Conservation (phyloP, 2,888 invertebrate species). For the Drosophila atripex region DNA sequence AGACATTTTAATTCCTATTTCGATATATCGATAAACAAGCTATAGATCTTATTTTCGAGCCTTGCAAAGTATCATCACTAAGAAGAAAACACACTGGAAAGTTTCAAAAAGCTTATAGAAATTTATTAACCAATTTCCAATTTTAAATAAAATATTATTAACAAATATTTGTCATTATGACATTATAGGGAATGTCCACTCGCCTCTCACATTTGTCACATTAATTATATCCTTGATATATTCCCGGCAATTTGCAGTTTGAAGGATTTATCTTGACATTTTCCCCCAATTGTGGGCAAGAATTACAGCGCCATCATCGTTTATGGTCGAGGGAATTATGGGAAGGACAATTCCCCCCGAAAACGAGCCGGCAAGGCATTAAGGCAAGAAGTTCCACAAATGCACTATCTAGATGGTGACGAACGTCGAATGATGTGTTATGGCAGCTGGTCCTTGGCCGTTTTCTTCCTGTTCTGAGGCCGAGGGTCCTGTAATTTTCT, state of each 20-base stretch:
- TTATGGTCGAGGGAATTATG: conserved; percentile 1
- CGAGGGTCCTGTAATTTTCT: conserved; percentile 26
- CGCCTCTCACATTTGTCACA: background rate
- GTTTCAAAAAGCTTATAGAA: no score
- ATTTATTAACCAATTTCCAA: no score
- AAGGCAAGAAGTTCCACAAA: conserved; percentile 33
- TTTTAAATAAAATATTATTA: no score
- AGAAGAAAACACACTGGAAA: no score
- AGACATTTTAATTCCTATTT: no score
- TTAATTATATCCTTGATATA: background rate
- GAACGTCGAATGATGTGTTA: conserved; percentile 40
- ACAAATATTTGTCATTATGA: no score
- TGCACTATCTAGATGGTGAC: conserved; percentile 70
- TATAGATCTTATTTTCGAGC: no score
- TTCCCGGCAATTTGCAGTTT: background rate
- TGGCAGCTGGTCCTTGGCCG: conserved; percentile 33
- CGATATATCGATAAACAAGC: no score
- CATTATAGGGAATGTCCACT: no score
- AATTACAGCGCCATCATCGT: conserved; percentile 3
- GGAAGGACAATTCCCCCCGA: background rate
- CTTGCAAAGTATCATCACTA: no score
- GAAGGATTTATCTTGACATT: background rate
- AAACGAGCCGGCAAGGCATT: background rate
- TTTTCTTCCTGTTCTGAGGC: background rate
- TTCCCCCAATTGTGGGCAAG: background rate